Conservation (phyloP, 1,140 invertebrate species). For the Chlorops oryzae region DNA sequence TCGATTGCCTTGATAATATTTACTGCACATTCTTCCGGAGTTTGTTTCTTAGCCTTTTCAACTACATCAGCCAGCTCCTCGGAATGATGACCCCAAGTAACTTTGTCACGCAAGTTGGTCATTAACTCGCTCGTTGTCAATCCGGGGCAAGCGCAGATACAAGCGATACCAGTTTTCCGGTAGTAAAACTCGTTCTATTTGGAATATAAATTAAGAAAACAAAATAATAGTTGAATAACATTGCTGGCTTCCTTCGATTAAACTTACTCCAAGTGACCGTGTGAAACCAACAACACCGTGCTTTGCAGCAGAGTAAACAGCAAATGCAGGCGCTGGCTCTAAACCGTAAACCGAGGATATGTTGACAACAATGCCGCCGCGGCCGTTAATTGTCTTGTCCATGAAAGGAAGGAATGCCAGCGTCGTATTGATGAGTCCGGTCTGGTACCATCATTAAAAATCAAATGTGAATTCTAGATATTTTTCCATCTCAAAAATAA, state of each 20-base stretch:
- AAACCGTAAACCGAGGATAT: constrained; percentile 55
- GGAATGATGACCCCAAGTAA: constrained; percentile 30
- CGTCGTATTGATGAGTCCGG: constrained; percentile 12
- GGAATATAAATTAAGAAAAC: background rate
- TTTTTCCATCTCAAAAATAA: too few species aligned
- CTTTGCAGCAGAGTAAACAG: constrained; percentile 47
- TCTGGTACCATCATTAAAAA: constrained; percentile 1
- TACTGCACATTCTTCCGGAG: constrained; percentile 32
- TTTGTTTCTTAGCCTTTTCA: constrained; percentile 34
- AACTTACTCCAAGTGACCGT: constrained; percentile 27
- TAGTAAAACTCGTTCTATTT: constrained; percentile 25
- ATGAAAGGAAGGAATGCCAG: constrained; percentile 31
- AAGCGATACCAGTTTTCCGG: constrained; percentile 33
- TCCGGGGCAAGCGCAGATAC: constrained; percentile 35
- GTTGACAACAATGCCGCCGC: constrained; percentile 57
- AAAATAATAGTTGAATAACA: background rate
- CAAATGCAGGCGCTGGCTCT: constrained; percentile 20
- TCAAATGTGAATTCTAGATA: too few species aligned
- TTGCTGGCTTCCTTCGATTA: too few species aligned
- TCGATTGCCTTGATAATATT: constrained; percentile 38
- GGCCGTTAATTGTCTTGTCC: constrained; percentile 52
- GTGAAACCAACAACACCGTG: constrained; percentile 47
- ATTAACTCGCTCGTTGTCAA: constrained; percentile 35
- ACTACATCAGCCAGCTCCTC: constrained; percentile 32
- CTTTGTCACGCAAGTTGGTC: constrained; percentile 38